Base-by-base conservation (phyloP, 2,888 invertebrate genomes). In the Nomada fabriciana region DNA sequence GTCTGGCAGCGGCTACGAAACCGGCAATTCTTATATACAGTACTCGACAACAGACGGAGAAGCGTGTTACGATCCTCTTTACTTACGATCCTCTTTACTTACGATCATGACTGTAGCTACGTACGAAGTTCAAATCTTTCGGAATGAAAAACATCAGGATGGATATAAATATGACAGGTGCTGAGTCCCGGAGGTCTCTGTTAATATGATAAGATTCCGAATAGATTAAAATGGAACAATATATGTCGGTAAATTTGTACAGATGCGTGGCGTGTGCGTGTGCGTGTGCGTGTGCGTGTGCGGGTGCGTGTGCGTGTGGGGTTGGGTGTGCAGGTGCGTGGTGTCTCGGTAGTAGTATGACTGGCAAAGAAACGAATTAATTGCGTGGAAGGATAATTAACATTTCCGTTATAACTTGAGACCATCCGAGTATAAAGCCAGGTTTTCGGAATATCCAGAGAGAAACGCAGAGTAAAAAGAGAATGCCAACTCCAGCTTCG, bases 381-480 rank as follows among this genome's bases (percentile, higher is more conserved):
- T 23, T 0, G 18, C 11, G 11, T 61, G 18, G 43, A 81, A 59
- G 25, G 25, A 60, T 81, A 60, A 67, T 87, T 84, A 77, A 91
- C 91, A 86, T 73, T 2, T 80, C 68, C 2, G 87, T 84, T 5
- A 91, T n/a, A 0, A 91, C 23, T 65, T 92, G 91, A 1, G 94
- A 94, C 95, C 96, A 96, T 15, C 96, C 96, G 0, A 93, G 91
- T 1, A 95, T 92, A 78, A 95, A 95, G 69, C 95, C 94, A 0
- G 96, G 96, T 72, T 94, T 94, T 23, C 95, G 93, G 79, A 95
- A 94, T 79, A 96, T 92, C 96, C 96, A 96, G 5, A 96, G 91
- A 0, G 94, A 42, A 0, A 96, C 94, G 55, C 95, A 92, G 1
- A 94, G 13, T 0, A 94, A 64, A 87, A 96, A 96, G 3, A 94